Percentiles rank a stretch among this genome's conserved stretches.
Conservation (phyloP, 2,113 vertebrate species). For the Pluvianellus socialis region DNA sequence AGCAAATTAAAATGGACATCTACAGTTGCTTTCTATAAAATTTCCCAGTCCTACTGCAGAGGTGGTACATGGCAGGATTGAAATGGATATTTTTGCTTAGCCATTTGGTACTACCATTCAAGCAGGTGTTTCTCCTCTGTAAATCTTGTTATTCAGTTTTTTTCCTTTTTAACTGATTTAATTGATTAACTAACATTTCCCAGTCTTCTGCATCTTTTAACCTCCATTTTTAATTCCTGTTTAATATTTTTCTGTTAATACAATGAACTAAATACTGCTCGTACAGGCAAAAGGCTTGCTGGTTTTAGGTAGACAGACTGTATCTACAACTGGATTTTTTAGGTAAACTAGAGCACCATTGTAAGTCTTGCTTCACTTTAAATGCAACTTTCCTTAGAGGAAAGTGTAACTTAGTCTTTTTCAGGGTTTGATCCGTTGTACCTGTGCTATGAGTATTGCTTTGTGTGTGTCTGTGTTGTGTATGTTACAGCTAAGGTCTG, state of each 20-base stretch:
- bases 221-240: background rate
- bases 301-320: background rate
- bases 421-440: background rate
- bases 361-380: background rate
- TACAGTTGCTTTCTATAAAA: background rate
- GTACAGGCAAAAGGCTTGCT: background rate
- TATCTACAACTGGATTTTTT: background rate
- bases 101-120: background rate
- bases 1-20: background rate
- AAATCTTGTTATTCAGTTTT: background rate
- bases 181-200: background rate
- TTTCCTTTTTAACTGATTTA: background rate
- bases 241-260: background rate
- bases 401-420: background rate
- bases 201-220: background rate
- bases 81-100: background rate
- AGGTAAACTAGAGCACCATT: background rate
- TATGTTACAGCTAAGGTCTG: background rate
- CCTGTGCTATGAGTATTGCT: rapidly evolving
- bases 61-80: background rate
- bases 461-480: background rate
- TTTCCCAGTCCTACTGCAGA: background rate
- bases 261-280: background rate
- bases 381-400: background rate
- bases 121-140: background rate